Percentiles rank a stretch among this genome's conserved stretches.
phyloP scores from a whole-genome alignment of 2,797 vertebrate species.

The Bradypodion ventrale region DNA sequence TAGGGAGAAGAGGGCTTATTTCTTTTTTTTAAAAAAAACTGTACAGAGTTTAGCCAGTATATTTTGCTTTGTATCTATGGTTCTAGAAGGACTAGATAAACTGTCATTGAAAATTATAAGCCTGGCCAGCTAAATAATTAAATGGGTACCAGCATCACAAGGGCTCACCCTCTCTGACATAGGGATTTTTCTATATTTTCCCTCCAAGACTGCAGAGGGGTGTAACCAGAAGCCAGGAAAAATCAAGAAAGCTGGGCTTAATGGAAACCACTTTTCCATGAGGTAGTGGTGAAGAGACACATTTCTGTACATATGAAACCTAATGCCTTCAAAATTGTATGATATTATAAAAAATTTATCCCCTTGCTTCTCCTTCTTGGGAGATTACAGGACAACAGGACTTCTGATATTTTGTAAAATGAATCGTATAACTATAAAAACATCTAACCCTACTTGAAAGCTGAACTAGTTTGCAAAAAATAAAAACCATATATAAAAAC shows the following conservation, averaged over 20 bases:
- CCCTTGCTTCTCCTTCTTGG: neutral
- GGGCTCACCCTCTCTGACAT: too few species aligned
- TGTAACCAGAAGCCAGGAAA: neutral
- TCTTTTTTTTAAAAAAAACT: too few species aligned
- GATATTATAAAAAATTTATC: conserved; percentile 8
- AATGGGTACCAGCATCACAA: neutral
- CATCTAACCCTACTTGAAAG: neutral
- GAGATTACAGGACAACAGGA: conserved; percentile 10
- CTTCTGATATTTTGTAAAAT: conserved; percentile 19
- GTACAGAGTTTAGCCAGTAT: neutral
- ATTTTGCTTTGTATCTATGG: neutral
- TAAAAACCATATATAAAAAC: neutral
- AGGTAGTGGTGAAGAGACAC: neutral
- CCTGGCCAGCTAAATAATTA: neutral
- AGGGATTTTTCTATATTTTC: too few species aligned
- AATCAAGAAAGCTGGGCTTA: neutral
- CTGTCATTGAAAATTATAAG: neutral
- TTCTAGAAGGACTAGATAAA: neutral
- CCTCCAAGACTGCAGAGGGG: too few species aligned
- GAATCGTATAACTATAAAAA: conserved; percentile 18
- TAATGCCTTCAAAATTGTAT: neutral
- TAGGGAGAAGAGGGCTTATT: neutral
- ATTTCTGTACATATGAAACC: neutral
- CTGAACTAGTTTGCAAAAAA: neutral
- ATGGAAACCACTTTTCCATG: neutral